Percentiles rank a stretch among this genome's conserved stretches.
Conservation (phyloP, 2,113 vertebrate species). For the Ardeotis arabs region DNA sequence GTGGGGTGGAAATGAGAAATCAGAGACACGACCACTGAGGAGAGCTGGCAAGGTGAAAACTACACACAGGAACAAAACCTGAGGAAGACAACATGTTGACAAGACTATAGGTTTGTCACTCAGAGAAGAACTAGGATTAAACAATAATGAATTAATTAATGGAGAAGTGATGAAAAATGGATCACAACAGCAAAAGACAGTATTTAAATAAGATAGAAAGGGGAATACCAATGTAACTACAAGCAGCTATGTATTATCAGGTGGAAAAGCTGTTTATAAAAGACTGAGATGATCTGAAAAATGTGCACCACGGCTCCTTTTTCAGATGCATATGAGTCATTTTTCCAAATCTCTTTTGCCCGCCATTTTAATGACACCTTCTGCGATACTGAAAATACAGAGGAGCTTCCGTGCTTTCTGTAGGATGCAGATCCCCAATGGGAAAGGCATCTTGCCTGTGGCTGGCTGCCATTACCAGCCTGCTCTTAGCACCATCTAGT, state of each 20-base stretch:
- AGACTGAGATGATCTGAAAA: not conserved
- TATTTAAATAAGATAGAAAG: not conserved
- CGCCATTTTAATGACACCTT: not conserved
- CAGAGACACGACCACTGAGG: fast-evolving
- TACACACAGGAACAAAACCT: not conserved
- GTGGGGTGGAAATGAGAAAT: not conserved
- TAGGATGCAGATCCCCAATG: fast-evolving
- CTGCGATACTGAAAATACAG: not conserved
- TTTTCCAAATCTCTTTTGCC: not conserved
- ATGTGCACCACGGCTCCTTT: not conserved
- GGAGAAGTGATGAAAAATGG: not conserved
- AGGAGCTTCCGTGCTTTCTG: not conserved
- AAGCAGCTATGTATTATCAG: not conserved
- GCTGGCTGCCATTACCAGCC: not conserved
- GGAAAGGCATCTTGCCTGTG: fast-evolving
- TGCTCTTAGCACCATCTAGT: not conserved
- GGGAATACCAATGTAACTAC: not conserved
- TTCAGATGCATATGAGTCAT: fast-evolving
- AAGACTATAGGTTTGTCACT: not conserved
- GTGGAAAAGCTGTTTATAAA: not conserved
- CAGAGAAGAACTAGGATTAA: not conserved
- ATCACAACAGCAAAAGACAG: not conserved
- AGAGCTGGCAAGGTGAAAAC: not conserved
- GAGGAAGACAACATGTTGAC: not conserved
- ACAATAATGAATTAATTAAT: not conserved